Conservation (phyloP, 2,113 vertebrate genomes). For the Furnarius figulus region DNA sequence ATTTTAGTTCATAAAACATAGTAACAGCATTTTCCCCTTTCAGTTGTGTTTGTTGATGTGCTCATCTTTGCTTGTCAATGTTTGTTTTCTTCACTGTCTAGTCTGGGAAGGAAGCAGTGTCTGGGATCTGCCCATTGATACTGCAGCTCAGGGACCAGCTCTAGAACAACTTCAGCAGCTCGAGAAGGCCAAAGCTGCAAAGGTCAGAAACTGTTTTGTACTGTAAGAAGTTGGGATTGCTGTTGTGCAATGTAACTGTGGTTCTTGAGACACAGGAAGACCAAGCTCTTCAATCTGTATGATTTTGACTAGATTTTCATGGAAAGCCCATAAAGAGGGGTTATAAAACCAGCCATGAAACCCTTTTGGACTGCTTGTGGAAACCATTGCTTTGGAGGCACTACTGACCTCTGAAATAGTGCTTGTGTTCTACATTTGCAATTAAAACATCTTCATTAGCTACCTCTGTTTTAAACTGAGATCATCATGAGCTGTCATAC, state of each 20-base stretch:
- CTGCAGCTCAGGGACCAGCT: constrained; percentile 85
- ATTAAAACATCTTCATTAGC: background rate
- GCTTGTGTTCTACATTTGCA: background rate
- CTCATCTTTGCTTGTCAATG: constrained; percentile 42
- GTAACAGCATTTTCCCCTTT: background rate
- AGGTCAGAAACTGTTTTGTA: constrained; percentile 69
- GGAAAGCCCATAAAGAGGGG: background rate
- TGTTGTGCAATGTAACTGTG: background rate
- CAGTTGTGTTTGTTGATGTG: background rate
- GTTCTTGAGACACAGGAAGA: background rate
- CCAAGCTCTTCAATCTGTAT: background rate
- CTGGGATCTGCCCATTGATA: constrained; percentile 96
- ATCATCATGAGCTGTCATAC: background rate
- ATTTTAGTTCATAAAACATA: background rate
- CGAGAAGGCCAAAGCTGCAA: constrained; percentile 92
- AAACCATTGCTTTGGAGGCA: background rate
- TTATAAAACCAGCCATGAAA: background rate
- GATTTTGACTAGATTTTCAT: background rate
- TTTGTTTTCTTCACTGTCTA: constrained; percentile 60
- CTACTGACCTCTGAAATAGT: background rate
- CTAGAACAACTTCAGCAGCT: constrained; percentile 97
- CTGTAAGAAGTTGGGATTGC: constrained; percentile 1
- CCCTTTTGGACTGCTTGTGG: background rate
- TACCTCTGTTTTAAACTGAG: background rate
- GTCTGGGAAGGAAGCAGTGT: constrained; percentile 97